Base-by-base conservation (phyloP, 2,888 invertebrate genomes). In the Dryobotodes eremita region DNA sequence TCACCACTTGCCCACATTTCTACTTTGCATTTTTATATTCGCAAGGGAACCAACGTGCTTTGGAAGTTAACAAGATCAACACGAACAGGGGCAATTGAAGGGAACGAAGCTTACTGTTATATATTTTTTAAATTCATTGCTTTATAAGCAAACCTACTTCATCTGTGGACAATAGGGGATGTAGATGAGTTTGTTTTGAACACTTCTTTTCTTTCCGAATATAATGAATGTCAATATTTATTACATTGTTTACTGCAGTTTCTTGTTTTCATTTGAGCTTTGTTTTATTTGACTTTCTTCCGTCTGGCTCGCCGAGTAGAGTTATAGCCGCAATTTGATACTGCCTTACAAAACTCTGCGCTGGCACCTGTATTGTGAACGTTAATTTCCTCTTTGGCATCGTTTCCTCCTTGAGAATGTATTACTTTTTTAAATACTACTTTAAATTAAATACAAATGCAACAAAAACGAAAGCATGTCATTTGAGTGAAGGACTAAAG, bases 11-110 rank as follows among this genome's bases (percentile, higher is more conserved):
- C 88, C 88, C 87, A 89, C 88, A 88, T 89, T 88, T 91, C 91
- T 89, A 88, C 86, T 94, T 93, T 91, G 91, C 92, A 93, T 94
- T 94, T 93, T 94, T 94, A 93, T 93, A 91, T 88, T 88, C 90
- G 89, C 86, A 84, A 86, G 92, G 91, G 92, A 90, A 88, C 83
- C 88, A 90, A 93, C 93, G 94, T 93, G 94, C 91, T 93, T 91
- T 84, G 93, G 85, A 90, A 92, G 90, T 89, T 92, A 93, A 93
- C 90, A 88, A 92, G 91, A 91, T 91, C 88, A 90, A 90, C 91
- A 90, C 89, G 85, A 87, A 91, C 89, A 79, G 83, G 82, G 83
- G 78, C 89, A 85, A 88, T 91, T 87, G 88, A 86, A 88, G 83
- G 87, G 83, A 84, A 76, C 82, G 76, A 72, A 83, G 85, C 80